Evolutionary conservation across 2,888 invertebrate genomes (phyloP).

Genomic region (Synanthedon formicaeformis): DNA sequence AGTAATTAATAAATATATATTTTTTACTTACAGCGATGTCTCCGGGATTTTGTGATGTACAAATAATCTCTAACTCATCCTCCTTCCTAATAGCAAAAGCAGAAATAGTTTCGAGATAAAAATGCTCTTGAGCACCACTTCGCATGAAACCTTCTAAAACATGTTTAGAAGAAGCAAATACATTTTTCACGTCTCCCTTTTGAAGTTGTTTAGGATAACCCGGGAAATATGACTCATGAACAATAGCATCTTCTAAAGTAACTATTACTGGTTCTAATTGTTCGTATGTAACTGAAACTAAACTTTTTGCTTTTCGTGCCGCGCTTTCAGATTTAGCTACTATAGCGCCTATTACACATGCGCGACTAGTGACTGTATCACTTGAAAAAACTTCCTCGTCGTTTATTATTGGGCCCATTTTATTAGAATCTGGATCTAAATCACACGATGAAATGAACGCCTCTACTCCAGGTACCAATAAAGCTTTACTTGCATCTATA

Average conservation of each 20-base stretch:
- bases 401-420: conserved; percentile 77
- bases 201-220: conserved; percentile 64
- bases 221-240: conserved; percentile 74
- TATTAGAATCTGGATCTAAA: conserved; percentile 74
- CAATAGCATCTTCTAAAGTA: conserved; percentile 89
- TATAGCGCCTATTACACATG: conserved; percentile 84
- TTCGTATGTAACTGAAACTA: conserved; percentile 84
- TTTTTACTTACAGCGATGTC: conserved; percentile 72
- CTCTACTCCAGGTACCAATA: conserved; percentile 80
- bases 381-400: conserved; percentile 88
- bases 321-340: conserved; percentile 80
- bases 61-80: conserved; percentile 86
- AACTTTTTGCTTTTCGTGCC: conserved; percentile 83
- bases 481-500: conserved; percentile 81
- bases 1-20: conserved; percentile 25
- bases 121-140: conserved; percentile 89
- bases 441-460: conserved; percentile 83
- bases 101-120: conserved; percentile 86
- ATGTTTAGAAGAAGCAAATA: conserved; percentile 74
- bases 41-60: conserved; percentile 84
- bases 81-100: conserved; percentile 77
- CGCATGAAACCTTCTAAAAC: conserved; percentile 76
- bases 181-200: conserved; percentile 76
- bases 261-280: conserved; percentile 82
- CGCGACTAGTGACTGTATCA: conserved; percentile 78